Base-by-base conservation (phyloP, 2,888 invertebrate species). In the Chalcosyrphus nemorum region DNA sequence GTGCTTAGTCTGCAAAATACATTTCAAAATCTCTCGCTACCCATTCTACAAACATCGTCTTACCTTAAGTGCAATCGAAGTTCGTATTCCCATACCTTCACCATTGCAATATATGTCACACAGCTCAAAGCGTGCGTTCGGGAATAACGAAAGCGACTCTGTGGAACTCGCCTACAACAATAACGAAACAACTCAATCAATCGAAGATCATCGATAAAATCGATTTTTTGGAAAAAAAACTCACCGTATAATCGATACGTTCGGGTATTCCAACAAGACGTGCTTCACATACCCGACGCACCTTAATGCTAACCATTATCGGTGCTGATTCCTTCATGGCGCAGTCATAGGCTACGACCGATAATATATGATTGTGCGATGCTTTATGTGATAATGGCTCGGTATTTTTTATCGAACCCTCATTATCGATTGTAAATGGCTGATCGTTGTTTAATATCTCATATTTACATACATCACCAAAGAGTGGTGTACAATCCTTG, bases 301-400 rank as follows among this genome's bases (percentile, higher is more conserved):
- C 97, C 92, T 97, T 97, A 91, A 99, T 96, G 89, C 98, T 99
- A 89, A 99, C 98, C 95, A 98, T 96, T 59, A 98, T 97, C 0
- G 98, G 98, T 1, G 96, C 94, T 0, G 98, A 98, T 90, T 96
- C 95, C 90, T 97, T 95, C 96, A 98, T 98, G 54, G 98, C 99
- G 92, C 99, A 99, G 92, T 99, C 99, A 90, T 97, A 97, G 1
- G 99, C 99, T 81, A 98, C 97, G 81, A 99, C 97, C 32, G 97
- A 97, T 59, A 99, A 93, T 88, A 99, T 98, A 93, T 99, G 98
- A 92, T 98, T 99, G 92, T 98, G 98, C 5, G 97, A 96, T 82
- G 95, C 94, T 90, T 97, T 97, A 92, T 97, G 98, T 88, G 98
- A 97, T 89, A 99, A 92, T 0, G 97, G 96, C 89, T 97, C 97